Evolutionary conservation across 1,140 invertebrate genomes (phyloP), one percentile per base, ranked within the genome.

Genomic region (Trachelipus rathkii): DNA sequence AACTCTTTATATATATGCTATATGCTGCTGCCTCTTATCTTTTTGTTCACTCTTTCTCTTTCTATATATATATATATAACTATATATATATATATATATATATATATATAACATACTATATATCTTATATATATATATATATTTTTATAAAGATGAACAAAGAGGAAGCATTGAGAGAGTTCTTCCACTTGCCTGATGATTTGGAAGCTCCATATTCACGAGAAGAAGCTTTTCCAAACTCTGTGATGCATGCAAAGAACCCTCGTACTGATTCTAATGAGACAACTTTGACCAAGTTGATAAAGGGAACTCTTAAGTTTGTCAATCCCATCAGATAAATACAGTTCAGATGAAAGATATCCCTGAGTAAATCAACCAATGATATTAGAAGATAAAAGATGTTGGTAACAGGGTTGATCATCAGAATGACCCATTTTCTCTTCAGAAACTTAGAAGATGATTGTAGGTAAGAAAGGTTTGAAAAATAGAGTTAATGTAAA

Each of bases 311-410:
- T 60, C 50, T 19, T 15, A 60, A 60, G 33, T 33, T 33, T 33
- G 33, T 33, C 33, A 33, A 33, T 33, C 33, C 33, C 50, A 60
- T 60, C 19, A 15, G 19, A 60, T 60, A 19, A 3, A 4, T 15
- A 60, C 4, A 60, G 50, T 60, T 60, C 50, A 3, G 11, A 15
- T 15, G 50, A 60, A 2, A 60, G 50, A 4, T 60, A 13, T 60
- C 50, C 19, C 19, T 60, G 19, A 60, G 50, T 8, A 60, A 19
- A 60, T 60, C 50, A 3, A 8, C 50, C 11, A 19, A 60, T 60
- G 50, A 60, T 60, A 60, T 60, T 60, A n/a, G 50, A 60, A 60
- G 50, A 60, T 13, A 8, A 60, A 60, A 60, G 19, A 60, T 19
- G 19, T 8, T 60, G 8, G 8, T 13, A 19, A 60, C 3, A 8